phyloP scores from a whole-genome alignment of 2,797 vertebrate species.

The Darevskia nairensis region DNA sequence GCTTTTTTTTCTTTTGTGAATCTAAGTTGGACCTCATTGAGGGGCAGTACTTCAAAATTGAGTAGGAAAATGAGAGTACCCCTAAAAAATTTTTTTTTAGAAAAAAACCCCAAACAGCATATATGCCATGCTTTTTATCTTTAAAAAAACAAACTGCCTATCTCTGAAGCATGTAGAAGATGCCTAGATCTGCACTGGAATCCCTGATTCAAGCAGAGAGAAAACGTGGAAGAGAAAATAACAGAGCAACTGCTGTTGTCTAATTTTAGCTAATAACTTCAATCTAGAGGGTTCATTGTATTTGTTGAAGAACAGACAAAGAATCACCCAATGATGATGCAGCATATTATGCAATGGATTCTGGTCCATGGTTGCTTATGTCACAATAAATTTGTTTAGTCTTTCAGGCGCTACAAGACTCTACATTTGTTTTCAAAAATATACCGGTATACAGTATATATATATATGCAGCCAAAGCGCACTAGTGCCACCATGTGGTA shows the following conservation, averaged over 20 bases:
- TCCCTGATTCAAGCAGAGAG: not conserved
- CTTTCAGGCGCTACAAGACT: no score
- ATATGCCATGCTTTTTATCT: not conserved
- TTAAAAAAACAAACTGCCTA: not conserved
- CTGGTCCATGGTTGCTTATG: no score
- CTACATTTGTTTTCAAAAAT: not conserved
- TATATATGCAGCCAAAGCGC: not conserved
- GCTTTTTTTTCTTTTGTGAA: not conserved
- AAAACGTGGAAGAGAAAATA: not conserved
- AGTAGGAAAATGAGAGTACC: no score
- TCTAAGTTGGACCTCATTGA: no score
- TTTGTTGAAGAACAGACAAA: not conserved
- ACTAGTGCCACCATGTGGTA: slow-evolving; percentile 18
- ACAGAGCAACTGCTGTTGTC: not conserved
- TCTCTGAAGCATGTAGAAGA: not conserved
- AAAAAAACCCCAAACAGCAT: no score
- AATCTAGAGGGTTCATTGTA: not conserved
- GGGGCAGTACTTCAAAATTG: no score
- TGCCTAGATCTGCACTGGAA: not conserved
- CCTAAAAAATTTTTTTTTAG: no score
- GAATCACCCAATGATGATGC: not conserved
- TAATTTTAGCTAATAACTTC: not conserved
- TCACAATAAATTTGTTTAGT: no score
- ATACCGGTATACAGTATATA: no score
- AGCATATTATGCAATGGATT: not conserved